Evolutionary conservation across 2,888 invertebrate species (phyloP), one percentile per base, ranked within the genome.

Genomic region (Tyria jacobaeae): DNA sequence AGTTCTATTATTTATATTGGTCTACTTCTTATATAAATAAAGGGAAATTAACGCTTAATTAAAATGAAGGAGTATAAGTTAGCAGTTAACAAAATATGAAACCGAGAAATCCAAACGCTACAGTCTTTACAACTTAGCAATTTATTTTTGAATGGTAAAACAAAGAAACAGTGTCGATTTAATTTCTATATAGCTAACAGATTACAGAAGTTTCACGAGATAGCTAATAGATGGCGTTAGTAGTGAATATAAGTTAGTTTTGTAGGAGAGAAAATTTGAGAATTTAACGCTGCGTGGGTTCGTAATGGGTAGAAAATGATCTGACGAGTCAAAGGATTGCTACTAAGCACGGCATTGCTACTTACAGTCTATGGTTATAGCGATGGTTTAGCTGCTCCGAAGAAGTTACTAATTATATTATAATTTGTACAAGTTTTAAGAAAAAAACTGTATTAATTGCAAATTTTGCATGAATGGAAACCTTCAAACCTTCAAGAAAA

Each of bases 151-250:
- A 80, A 86, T 90, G 90, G 91, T 89, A 84, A 76, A 86, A 83
- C 88, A 85, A 86, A 89, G 89, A 89, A 91, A 90, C 88, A 87
- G 84, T 90, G 91, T 86, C 92, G 91, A 94, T 92, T 91, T 88
- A 84, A 79, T 88, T 93, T 93, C 91, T 91, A 93, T 92, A 90
- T 84, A 85, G 88, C 86, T 88, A 81, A 70, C 79, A 85, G 87
- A 91, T 92, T 90, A 92, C 90, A 87, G 83, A 83, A 85, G 85
- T 90, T 91, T 91, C 84, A 91, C 90, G 86, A 91, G 84, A 85
- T 80, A 79, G 81, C 80, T 79, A 77, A 82, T 85, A 83, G 82
- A 84, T 87, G 80, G 73, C 81, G 81, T 73, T 75, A 76, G 73
- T 68, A 71, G 66, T 62, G 64, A 39, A 68, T 60, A 62, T 67